A percentile compares a stretch with the other conserved stretches of the same genome.
Conservation (phyloP, 2,888 invertebrate genomes). For the Leptinotarsa juncta region DNA sequence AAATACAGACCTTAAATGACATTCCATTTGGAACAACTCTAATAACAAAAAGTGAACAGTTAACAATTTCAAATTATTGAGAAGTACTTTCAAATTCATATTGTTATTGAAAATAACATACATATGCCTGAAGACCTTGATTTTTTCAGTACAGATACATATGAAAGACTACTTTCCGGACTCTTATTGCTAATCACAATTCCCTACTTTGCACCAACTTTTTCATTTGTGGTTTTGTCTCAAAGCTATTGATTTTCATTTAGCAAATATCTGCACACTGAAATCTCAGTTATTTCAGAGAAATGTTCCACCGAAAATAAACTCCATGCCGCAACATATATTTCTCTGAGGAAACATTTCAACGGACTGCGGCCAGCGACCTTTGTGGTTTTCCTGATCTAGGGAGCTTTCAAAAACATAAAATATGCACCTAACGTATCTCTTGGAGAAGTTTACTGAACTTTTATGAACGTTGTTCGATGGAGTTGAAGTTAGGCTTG, state of each 20-base stretch:
- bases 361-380: neutral
- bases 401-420: conserved; percentile 8
- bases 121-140: no score
- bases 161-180: neutral
- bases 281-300: neutral
- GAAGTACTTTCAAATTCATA: no score
- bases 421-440: conserved; percentile 11
- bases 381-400: conserved; percentile 5
- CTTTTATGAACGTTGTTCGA: conserved; percentile 9
- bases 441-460: conserved; percentile 2
- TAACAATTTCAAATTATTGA: no score
- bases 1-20: no score
- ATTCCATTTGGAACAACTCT: no score
- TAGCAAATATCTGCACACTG: neutral
- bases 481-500: neutral
- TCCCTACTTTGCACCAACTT: neutral
- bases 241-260: neutral
- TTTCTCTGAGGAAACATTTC: neutral
- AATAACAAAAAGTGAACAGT: no score
- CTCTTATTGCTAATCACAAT: neutral
- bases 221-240: neutral
- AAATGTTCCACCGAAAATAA: neutral
- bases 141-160: no score
- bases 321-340: neutral
- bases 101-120: no score